Evolutionary conservation across 2,113 vertebrate genomes (phyloP), one percentile per base, ranked within the genome.

Genomic region (Brachionichthys hirsutus): DNA sequence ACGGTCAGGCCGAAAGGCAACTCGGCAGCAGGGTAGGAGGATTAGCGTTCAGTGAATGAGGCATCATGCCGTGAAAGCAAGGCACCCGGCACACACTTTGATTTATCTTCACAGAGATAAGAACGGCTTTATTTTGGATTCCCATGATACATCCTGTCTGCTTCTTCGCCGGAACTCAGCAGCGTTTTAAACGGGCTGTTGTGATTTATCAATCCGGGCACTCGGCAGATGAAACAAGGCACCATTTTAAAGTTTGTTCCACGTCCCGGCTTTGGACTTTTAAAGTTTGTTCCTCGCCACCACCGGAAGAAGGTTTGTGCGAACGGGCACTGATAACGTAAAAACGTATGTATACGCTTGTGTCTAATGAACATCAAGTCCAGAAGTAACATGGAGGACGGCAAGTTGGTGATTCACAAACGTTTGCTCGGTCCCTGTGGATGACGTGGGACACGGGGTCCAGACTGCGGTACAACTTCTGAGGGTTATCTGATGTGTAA

Each of bases 1-100:
- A 89, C 24, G 59, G 66, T 80, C 70, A 58, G 63, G 38, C 75
- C 83, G 75, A 81, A 84, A 78, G 66, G 80, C 75, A 78, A 70
- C 62, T 45, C 45, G 56, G 66, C 79, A 80, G 83, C 77, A 71
- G 83, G 84, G 73, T 77, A 75, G 54, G 46, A 63, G 81, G 81
- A 81, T 89, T 87, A 62, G 70, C 62, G 72, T 73, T 51, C 79
- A 78, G 74, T 81, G 83, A 86, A 80, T 63, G 66, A 84, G 69
- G 84, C 70, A n/a, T 50, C 82, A 55, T 15, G 60, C 71, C 51
- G 75, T 18, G 60, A 73, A 82, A 82, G 77, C 75, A 70, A 61
- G 78, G 70, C 71, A 85, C 75, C 80, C 70, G 77, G 78, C 74
- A 24, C 52, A 77, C 79, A 50, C 60, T 70, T 61, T 20, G 19